Evolutionary conservation across 1,140 invertebrate genomes (phyloP), one percentile per base, ranked within the genome.

Genomic region (Aradophagus sp.): DNA sequence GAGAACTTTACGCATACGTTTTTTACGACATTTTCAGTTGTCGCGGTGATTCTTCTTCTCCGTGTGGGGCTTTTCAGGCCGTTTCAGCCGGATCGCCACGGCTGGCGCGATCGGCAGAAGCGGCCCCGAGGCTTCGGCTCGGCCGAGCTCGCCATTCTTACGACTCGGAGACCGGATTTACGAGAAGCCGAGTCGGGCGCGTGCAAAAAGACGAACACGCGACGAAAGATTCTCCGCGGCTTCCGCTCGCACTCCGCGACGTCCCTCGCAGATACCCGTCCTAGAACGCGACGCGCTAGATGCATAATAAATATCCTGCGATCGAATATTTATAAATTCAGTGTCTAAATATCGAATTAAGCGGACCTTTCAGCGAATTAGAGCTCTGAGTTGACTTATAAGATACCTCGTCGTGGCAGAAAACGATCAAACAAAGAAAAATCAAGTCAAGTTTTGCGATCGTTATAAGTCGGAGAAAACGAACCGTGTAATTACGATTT

Each of bases 111-210:
- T 65, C 59, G 53, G 67, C 59, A 48, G 34, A 47, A 56, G 4
- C 55, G 53, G 41, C 39, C 59, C 68, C 48, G 59, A 59, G 68
- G 68, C 68, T 35, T 27, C n/a, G 11, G 15, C 38, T 55, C 34
- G 32, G 36, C 42, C 16, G 10, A 4, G 4, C 20, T 5, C 4
- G 53, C 56, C 53, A 58, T 73, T 73, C 63, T 63, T 73, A 48
- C 59, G 53, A 67, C 45, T 42, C 63, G n/a, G 58, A 70, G 66
- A 67, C 70, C 63, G 50, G 70, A 45, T 68, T 73, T 73, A 73
- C 63, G 62, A 73, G 47, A 58, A 73, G 34, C 39, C 45, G 41
- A 74, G 48, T 56, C 14, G 55, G 62, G 34, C 32, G 50, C 16
- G 50, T 58, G n/a, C n/a, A 69, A 66, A 69, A 74, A 52, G 61